These are phyloP conservation scores for Netelia fuscicornis DNA, from an alignment of 2,888 invertebrate genomes.

Conservation along the genomic window DNA sequence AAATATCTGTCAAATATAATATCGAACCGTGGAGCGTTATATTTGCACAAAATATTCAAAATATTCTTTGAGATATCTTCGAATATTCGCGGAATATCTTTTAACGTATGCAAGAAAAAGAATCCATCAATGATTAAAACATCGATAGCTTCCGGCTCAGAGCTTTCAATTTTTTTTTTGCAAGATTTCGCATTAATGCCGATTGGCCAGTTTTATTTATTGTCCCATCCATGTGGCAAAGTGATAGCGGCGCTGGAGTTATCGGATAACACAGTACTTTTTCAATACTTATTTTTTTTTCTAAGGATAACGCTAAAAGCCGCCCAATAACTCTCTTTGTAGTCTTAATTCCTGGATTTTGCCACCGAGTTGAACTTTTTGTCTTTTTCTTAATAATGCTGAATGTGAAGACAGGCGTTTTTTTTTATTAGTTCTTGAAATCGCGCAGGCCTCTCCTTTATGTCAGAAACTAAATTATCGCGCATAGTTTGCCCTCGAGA, in stretches of 20 bases:
- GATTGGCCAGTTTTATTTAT: constrained; percentile 74
- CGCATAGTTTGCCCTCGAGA: constrained; percentile 20
- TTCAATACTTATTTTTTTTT: constrained; percentile 68
- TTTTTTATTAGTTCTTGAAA: constrained; percentile 50
- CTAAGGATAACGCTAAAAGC: constrained; percentile 49
- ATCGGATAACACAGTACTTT: constrained; percentile 71
- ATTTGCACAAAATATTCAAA: constrained; percentile 69
- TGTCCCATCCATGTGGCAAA: constrained; percentile 72
- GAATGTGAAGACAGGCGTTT: constrained; percentile 38
- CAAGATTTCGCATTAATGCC: constrained; percentile 67
- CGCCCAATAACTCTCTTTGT: constrained; percentile 54
- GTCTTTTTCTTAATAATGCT: constrained; percentile 21
- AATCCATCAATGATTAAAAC: constrained; percentile 78
- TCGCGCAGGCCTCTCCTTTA: constrained; percentile 14
- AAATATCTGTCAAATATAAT: constrained; percentile 63
- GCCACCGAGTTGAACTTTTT: constrained; percentile 35
- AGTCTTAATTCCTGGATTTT: constrained; percentile 47
- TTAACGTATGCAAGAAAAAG: constrained; percentile 74
- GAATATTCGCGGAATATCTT: constrained; percentile 76
- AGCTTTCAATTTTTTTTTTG: constrained; percentile 46
- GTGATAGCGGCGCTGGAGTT: constrained; percentile 71
- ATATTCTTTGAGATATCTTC: constrained; percentile 76
- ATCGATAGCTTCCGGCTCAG: constrained; percentile 61
- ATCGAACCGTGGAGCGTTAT: constrained; percentile 54
- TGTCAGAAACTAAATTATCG: constrained; percentile 28